Conservation (phyloP, 53 echinoderm and acorn worm species). For the Mesocentrotus franciscanus region DNA sequence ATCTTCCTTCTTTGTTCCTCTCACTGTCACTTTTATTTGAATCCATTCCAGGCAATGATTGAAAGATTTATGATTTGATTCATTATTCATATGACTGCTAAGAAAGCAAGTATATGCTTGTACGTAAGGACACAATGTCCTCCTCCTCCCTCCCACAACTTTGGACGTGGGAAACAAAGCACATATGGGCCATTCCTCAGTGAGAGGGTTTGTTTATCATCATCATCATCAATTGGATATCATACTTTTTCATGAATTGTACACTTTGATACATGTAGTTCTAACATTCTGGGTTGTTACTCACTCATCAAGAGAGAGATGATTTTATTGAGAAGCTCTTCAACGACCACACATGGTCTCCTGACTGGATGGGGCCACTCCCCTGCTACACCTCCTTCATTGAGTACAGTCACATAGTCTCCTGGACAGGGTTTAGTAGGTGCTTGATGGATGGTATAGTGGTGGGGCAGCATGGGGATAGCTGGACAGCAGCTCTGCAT, state of each 20-base stretch:
- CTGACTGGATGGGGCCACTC: constrained; percentile 67
- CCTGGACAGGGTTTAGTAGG: not conserved
- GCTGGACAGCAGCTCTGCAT: constrained; percentile 91
- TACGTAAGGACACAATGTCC: no score
- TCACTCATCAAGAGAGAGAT: constrained; percentile 90
- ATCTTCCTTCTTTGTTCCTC: not conserved
- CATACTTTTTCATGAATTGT: no score
- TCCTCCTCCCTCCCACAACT: no score
- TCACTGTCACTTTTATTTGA: no score
- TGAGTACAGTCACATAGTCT: constrained; percentile 72
- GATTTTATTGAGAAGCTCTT: constrained; percentile 83
- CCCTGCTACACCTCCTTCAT: constrained; percentile 70
- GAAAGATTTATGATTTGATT: no score
- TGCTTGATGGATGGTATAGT: not conserved
- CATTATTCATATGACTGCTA: no score
- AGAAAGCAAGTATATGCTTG: no score
- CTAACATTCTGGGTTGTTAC: not conserved
- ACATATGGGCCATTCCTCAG: no score
- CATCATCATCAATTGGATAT: no score
- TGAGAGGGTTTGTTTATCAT: no score
- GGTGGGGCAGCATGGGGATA: constrained; percentile 73
- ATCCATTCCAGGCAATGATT: no score
- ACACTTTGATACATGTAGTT: not conserved
- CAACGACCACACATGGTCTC: constrained; percentile 77
- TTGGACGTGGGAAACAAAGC: no score